These are phyloP conservation scores for Diloba caeruleocephala DNA, from an alignment of 2,888 invertebrate genomes.

Conservation along the genomic window DNA sequence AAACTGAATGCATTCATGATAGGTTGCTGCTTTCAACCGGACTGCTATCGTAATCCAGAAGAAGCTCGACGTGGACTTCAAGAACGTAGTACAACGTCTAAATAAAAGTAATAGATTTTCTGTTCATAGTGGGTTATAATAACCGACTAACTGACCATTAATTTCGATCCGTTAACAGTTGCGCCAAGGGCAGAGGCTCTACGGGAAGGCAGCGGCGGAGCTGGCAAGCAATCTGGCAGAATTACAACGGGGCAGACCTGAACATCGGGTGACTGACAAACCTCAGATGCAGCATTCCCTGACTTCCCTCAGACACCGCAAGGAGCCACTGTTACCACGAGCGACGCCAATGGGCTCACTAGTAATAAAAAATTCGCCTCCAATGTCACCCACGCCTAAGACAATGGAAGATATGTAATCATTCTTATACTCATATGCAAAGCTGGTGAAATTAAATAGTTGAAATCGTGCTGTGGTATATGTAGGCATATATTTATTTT, in stretches of 20 bases:
- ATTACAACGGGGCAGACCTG: conserved; percentile 70
- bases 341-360: conserved; percentile 63
- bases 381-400: conserved; percentile 44
- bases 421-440: background rate
- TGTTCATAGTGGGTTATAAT: background rate
- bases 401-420: conserved; percentile 17
- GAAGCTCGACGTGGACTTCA: conserved; percentile 3
- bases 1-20: background rate
- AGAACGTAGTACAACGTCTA: background rate
- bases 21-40: background rate
- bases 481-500: conserved; percentile 14
- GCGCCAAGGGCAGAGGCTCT: conserved; percentile 72
- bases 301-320: conserved; percentile 68
- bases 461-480: conserved; percentile 25
- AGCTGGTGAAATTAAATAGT: background rate
- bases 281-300: conserved; percentile 63
- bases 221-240: conserved; percentile 75
- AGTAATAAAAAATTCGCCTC: conserved; percentile 66
- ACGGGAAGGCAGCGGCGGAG: conserved; percentile 79
- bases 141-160: conserved; percentile 18
- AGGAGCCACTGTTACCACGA: conserved; percentile 71
- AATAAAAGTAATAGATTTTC: conserved; percentile 15
- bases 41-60: background rate
- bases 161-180: conserved; percentile 63
- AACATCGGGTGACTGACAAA: conserved; percentile 70